These are phyloP conservation scores for Paramormyrops hopkinsi DNA, from an alignment of 2,797 vertebrate species.

Conservation along the genomic window DNA sequence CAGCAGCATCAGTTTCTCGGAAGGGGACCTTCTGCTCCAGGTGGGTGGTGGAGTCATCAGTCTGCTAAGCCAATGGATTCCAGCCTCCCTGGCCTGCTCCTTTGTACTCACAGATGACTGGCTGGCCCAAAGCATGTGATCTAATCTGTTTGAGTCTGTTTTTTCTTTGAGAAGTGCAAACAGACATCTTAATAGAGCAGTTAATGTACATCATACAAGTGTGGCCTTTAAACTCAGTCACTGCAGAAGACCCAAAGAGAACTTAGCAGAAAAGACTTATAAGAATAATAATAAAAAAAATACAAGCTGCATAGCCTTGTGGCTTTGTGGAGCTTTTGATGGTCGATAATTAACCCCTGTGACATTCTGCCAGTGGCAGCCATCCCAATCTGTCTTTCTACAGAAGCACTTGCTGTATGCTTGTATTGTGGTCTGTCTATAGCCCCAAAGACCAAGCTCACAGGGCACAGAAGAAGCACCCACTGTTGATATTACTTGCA, in stretches of 20 bases:
- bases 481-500: neutral
- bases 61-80: neutral
- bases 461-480: neutral
- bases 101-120: neutral
- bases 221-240: neutral
- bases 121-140: neutral
- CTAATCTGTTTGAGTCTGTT: neutral
- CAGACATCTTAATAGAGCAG: neutral
- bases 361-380: neutral
- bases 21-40: conserved; percentile 64
- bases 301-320: neutral
- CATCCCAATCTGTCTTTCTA: neutral
- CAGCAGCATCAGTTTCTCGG: conserved; percentile 39
- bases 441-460: neutral
- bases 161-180: neutral
- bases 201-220: neutral
- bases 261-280: neutral
- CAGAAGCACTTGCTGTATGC: neutral
- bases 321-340: neutral
- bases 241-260: neutral
- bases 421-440: neutral
- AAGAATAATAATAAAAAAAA: too few relatives aligned
- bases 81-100: neutral
- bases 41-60: conserved; percentile 22
- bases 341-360: neutral